Percentiles rank a stretch among this genome's conserved stretches.
phyloP scores from a whole-genome alignment of 2,113 vertebrate genomes.

The Pachypanchax playfairii region DNA sequence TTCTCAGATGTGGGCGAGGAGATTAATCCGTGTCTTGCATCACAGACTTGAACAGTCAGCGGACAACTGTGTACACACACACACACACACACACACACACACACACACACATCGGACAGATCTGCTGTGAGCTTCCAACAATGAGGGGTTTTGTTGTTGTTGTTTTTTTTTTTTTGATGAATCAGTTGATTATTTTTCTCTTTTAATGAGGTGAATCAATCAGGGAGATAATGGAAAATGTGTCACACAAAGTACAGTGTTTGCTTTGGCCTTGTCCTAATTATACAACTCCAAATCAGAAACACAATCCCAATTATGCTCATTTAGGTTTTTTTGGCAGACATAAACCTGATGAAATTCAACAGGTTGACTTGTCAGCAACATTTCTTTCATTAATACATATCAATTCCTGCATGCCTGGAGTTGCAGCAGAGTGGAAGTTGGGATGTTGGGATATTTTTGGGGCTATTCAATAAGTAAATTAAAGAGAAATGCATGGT shows the following conservation, averaged over 20 bases:
- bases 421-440: no score
- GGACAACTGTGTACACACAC: no score
- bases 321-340: not conserved
- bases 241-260: not conserved
- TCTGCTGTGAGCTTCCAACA: not conserved
- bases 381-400: no score
- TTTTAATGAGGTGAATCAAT: not conserved
- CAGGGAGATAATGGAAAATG: not conserved
- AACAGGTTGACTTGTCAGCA: no score
- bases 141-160: not conserved
- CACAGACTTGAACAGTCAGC: slow-evolving; percentile 6
- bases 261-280: not conserved
- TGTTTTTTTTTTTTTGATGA: no score
- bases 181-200: slow-evolving; percentile 1
- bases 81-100: no score
- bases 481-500: no score
- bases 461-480: no score
- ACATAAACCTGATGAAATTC: not conserved
- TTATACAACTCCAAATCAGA: not conserved
- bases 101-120: not conserved
- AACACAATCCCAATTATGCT: not conserved
- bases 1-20: slow-evolving; percentile 88
- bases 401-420: no score
- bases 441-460: no score
- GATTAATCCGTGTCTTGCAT: slow-evolving; percentile 89